A percentile compares a stretch with the other conserved stretches of the same genome.
Evolutionary conservation across 2,113 vertebrate genomes (phyloP).

Genomic region (Dendropsophus ebraccatus): DNA sequence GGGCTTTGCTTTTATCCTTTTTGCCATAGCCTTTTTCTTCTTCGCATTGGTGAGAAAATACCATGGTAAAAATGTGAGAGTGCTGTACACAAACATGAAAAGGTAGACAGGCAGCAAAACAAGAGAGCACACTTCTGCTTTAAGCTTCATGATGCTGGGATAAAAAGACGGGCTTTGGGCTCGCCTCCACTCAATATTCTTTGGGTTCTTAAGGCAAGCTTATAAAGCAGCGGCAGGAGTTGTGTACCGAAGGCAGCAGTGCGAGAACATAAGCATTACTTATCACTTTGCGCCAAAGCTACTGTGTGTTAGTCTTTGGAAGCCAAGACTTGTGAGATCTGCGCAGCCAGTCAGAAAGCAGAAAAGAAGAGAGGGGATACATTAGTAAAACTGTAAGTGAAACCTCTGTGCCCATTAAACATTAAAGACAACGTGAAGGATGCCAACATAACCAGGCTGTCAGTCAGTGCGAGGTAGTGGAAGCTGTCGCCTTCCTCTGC

Average conservation of each 20-base stretch:
- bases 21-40: constrained; percentile 83
- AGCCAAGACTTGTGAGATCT: constrained; percentile 71
- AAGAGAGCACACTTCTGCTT: constrained; percentile 78
- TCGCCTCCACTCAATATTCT: constrained; percentile 59
- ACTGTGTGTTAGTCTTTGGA: constrained; percentile 75
- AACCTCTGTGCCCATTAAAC: constrained; percentile 36
- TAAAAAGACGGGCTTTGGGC: not conserved
- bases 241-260: constrained; percentile 65
- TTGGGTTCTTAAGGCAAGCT: constrained; percentile 63
- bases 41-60: constrained; percentile 91
- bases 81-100: constrained; percentile 90
- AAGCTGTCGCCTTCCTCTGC: constrained; percentile 59
- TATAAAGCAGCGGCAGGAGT: constrained; percentile 34
- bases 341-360: constrained; percentile 74
- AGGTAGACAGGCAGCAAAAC: constrained; percentile 89
- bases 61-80: constrained; percentile 94
- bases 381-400: constrained; percentile 70
- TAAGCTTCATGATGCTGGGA: constrained; percentile 77
- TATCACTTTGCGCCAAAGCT: constrained; percentile 65
- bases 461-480: constrained; percentile 1
- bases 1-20: constrained; percentile 87
- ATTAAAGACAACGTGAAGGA: constrained; percentile 60
- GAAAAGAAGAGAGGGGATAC: constrained; percentile 66
- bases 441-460: constrained; percentile 68
- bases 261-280: constrained; percentile 60